Base-by-base conservation (phyloP, 2,888 invertebrate genomes). In the Dryocosmus kuriphilus region DNA sequence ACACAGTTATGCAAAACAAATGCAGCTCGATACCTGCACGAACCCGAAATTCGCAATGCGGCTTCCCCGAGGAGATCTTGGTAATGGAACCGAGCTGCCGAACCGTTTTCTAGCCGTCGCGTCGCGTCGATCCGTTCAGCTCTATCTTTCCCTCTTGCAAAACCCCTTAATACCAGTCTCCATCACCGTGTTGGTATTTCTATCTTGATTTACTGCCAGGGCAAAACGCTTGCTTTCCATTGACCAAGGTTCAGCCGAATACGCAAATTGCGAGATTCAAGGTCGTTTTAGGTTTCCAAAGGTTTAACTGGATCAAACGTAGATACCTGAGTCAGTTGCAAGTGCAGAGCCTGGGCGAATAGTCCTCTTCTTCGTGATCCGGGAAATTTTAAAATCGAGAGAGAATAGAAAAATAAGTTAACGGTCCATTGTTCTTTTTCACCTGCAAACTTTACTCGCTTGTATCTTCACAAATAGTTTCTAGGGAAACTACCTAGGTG, bases 241-340 rank as follows among this genome's bases (percentile, higher is more conserved):
- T 57, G 41, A 63, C 55, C 57, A 79, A 77, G 79, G 79, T 81
- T 38, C 24, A 51, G 51, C 22, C 80, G 79, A 83, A 84, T 82
- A 85, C 84, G 85, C 84, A 90, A 91, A 91, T 91, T 90, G 82
- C 86, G 85, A 86, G 84, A 87, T 88, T 86, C 91, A 89, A 90
- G 91, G 91, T 83, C 87, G 9, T 14, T 16, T 57, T 60, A 30
- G 76, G 55, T 71, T 11, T 30, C 32, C 71, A 32, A 32, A 51
- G 51, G 46, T 71, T 27, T 27, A 71, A 71, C 32, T 71, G n/a
- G 71, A 51, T 71, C 75, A 78, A 81, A 77, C 81, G 74, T 75
- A 71, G 83, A 82, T 87, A 87, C 86, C 88, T 87, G 87, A 80
- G 79, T 90, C 91, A 91, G 91, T 91, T 89, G 87, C 79, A 85